phyloP scores from a whole-genome alignment of 1,140 invertebrate genomes.

The Zaprionus nigranus region DNA sequence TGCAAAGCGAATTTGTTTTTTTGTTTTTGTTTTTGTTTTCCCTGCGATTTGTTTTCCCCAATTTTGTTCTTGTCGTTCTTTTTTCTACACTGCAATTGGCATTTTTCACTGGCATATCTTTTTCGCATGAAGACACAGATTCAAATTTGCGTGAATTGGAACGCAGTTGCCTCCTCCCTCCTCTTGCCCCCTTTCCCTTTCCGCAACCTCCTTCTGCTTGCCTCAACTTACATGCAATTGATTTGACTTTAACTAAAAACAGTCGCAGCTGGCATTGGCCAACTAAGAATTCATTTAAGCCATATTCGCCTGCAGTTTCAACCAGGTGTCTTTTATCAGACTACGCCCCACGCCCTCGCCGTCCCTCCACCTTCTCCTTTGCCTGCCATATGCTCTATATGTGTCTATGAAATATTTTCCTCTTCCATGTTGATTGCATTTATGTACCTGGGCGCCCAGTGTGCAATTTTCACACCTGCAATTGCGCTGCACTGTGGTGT shows the following conservation, averaged over 20 bases:
- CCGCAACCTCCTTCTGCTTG: background rate
- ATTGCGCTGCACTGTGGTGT: conserved; percentile 16
- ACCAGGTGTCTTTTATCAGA: conserved; percentile 43
- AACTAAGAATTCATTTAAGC: conserved; percentile 23
- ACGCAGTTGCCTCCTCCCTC: background rate
- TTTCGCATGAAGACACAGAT: background rate
- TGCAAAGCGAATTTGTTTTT: conserved; percentile 38
- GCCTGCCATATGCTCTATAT: conserved; percentile 9
- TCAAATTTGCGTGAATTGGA: conserved; percentile 1
- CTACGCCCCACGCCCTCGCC: background rate
- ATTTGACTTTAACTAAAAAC: conserved; percentile 18
- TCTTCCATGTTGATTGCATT: conserved; percentile 16
- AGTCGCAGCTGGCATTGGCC: conserved; percentile 26
- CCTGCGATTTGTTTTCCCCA: background rate
- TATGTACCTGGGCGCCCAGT: conserved; percentile 14
- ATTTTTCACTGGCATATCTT: too few species aligned
- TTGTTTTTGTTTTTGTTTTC: background rate
- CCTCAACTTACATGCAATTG: background rate
- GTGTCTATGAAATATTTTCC: conserved; percentile 20
- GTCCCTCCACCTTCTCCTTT: background rate
- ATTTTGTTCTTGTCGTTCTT: background rate
- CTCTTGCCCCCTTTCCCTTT: background rate
- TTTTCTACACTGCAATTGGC: background rate
- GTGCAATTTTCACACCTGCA: conserved; percentile 44
- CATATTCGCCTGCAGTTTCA: conserved; percentile 11